A percentile compares a stretch with the other conserved stretches of the same genome.
Evolutionary conservation across 2,797 vertebrate species (phyloP).

Genomic region (Lophius americanus): DNA sequence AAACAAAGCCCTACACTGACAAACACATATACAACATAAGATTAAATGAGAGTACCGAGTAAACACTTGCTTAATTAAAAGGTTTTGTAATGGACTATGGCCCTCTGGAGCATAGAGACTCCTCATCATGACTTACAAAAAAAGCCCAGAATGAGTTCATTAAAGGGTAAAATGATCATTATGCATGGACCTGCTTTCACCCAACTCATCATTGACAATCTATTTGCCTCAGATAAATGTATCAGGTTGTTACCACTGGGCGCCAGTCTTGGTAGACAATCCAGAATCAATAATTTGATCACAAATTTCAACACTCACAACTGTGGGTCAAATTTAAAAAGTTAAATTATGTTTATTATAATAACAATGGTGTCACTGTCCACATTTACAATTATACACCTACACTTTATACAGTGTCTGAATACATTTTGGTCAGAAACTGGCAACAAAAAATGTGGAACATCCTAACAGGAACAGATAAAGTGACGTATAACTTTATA

Average conservation of each 20-base stretch:
- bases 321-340: slow-evolving; percentile 11
- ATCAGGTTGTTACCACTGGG: slow-evolving; percentile 22
- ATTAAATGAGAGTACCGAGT: slow-evolving; percentile 25
- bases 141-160: slow-evolving; percentile 42
- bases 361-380: neutral
- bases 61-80: slow-evolving; percentile 58
- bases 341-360: neutral
- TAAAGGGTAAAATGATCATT: slow-evolving; percentile 57
- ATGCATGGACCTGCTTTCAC: slow-evolving; percentile 12
- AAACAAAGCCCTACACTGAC: slow-evolving; percentile 14
- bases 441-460: no score
- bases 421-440: neutral
- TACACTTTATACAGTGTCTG: neutral
- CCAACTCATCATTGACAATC: slow-evolving; percentile 35
- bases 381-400: neutral
- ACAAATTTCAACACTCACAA: slow-evolving; percentile 34
- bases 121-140: slow-evolving; percentile 37
- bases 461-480: no score
- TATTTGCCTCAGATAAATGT: slow-evolving; percentile 8
- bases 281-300: slow-evolving; percentile 21
- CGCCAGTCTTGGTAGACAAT: slow-evolving; percentile 2
- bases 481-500: neutral
- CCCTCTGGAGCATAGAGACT: slow-evolving; percentile 37
- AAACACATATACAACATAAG: slow-evolving; percentile 16
- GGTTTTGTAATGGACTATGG: slow-evolving; percentile 39